Conservation (phyloP, 2,113 vertebrate genomes). For the Forbesichthys agassizii region DNA sequence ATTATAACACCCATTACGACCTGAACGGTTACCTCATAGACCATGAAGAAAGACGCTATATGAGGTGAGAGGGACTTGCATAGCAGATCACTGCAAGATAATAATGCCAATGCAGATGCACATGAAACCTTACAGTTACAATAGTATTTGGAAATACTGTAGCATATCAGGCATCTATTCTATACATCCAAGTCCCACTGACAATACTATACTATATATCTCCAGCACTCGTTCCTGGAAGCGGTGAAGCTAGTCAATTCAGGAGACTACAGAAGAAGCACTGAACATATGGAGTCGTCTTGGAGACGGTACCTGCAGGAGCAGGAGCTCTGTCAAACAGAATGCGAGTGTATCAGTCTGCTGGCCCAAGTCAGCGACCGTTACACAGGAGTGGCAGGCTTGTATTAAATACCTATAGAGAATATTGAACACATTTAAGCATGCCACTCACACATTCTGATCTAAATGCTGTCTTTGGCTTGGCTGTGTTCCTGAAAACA, state of each 20-base stretch:
- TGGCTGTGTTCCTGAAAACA: neutral
- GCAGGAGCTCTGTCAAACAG: slow-evolving; percentile 76
- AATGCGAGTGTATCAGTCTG: slow-evolving; percentile 80
- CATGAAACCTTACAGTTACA: neutral
- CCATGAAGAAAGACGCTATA: slow-evolving; percentile 79
- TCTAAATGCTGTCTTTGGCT: neutral
- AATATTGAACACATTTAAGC: neutral
- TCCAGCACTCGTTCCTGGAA: slow-evolving; percentile 79
- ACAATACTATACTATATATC: neutral
- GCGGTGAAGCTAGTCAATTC: slow-evolving; percentile 82
- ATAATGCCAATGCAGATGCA: neutral
- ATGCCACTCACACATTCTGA: neutral
- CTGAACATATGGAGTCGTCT: slow-evolving; percentile 80
- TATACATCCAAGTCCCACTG: neutral
- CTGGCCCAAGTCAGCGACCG: slow-evolving; percentile 80
- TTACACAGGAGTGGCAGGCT: slow-evolving; percentile 83
- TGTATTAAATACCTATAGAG: neutral
- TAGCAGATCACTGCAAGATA: neutral
- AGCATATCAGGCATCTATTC: neutral
- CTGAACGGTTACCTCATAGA: slow-evolving; percentile 82
- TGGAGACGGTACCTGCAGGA: slow-evolving; percentile 78
- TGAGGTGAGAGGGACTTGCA: slow-evolving; percentile 70
- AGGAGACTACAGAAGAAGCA: slow-evolving; percentile 80
- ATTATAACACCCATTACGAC: slow-evolving; percentile 80
- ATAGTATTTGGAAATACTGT: neutral